Percentiles rank a stretch among this genome's conserved stretches.
phyloP scores from a whole-genome alignment of 2,888 invertebrate genomes.

The Linnaemya vulpina region DNA sequence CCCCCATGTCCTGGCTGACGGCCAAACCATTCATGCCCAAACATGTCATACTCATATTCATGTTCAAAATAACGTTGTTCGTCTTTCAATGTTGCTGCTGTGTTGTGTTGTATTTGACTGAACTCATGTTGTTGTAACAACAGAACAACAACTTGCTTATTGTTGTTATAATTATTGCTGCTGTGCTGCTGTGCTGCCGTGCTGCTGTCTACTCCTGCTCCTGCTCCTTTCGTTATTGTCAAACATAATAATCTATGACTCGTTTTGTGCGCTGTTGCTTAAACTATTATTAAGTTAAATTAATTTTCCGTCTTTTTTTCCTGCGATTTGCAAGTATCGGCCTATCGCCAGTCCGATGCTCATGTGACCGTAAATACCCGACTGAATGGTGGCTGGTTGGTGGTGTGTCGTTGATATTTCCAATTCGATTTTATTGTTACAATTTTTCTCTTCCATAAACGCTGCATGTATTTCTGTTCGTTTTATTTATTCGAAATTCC shows the following conservation, averaged over 20 bases:
- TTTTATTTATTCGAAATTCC: constrained; percentile 48
- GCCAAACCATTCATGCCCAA: constrained; percentile 1
- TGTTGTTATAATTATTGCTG: constrained; percentile 33
- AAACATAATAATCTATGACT: constrained; percentile 73
- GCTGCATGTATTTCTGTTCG: background rate
- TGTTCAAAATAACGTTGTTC: constrained; percentile 43
- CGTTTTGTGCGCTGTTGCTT: constrained; percentile 62
- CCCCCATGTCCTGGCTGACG: constrained; percentile 39
- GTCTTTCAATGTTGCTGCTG: constrained; percentile 27
- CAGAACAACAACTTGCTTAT: background rate
- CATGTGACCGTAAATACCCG: background rate
- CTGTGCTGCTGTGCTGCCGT: constrained; percentile 44
- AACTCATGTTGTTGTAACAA: constrained; percentile 20
- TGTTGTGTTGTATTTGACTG: constrained; percentile 4
- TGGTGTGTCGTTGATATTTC: constrained; percentile 30
- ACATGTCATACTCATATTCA: constrained; percentile 64
- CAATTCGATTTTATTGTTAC: constrained; percentile 64
- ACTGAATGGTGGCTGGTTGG: constrained; percentile 3
- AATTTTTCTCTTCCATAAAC: constrained; percentile 47
- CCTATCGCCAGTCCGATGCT: background rate
- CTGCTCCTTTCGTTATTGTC: constrained; percentile 64
- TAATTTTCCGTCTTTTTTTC: constrained; percentile 57
- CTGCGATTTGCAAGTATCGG: constrained; percentile 28
- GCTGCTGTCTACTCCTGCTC: too few species aligned
- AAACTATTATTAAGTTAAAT: constrained; percentile 69